Percentiles rank a stretch among this genome's conserved stretches.
phyloP scores from a whole-genome alignment of 1,140 invertebrate species.

The Geopemphigus sp. region DNA sequence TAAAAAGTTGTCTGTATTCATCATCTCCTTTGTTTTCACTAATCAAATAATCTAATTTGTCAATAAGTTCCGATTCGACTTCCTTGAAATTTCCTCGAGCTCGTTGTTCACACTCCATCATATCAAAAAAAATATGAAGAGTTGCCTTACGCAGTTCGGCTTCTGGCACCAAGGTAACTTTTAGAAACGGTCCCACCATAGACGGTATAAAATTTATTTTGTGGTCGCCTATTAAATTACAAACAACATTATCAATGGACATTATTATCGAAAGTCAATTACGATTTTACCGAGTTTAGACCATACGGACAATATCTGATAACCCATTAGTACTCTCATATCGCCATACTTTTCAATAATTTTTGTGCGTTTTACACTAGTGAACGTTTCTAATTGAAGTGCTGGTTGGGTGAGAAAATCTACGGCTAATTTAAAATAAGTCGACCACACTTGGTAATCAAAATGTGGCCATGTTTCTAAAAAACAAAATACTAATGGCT shows the following conservation, averaged over 20 bases:
- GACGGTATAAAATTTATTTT: constrained; percentile 89
- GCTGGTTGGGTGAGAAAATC: constrained; percentile 84
- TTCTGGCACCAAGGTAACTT: constrained; percentile 90
- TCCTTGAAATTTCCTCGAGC: constrained; percentile 79
- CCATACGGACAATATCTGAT: constrained; percentile 94
- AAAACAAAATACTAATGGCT: constrained; percentile 81
- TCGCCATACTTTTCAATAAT: constrained; percentile 81
- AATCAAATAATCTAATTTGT: constrained; percentile 87
- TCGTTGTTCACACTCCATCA: constrained; percentile 92
- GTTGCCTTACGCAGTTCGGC: constrained; percentile 84
- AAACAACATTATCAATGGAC: not conserved
- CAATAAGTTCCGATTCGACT: constrained; percentile 85
- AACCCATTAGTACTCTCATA: constrained; percentile 89
- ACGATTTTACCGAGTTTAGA: constrained; percentile 71
- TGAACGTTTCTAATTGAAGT: constrained; percentile 82
- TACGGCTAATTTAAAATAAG: constrained; percentile 85
- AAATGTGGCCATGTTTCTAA: constrained; percentile 66
- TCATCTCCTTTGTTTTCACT: constrained; percentile 92
- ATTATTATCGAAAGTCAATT: constrained; percentile 3
- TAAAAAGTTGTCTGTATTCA: constrained; percentile 86
- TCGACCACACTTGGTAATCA: constrained; percentile 77
- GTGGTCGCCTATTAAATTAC: constrained; percentile 61
- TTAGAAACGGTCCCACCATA: constrained; percentile 90
- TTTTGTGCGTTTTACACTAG: constrained; percentile 73
- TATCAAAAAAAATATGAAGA: constrained; percentile 92